These are phyloP conservation scores for Climacteris rufus DNA, from an alignment of 2,113 vertebrate species.

Conservation along the genomic window DNA sequence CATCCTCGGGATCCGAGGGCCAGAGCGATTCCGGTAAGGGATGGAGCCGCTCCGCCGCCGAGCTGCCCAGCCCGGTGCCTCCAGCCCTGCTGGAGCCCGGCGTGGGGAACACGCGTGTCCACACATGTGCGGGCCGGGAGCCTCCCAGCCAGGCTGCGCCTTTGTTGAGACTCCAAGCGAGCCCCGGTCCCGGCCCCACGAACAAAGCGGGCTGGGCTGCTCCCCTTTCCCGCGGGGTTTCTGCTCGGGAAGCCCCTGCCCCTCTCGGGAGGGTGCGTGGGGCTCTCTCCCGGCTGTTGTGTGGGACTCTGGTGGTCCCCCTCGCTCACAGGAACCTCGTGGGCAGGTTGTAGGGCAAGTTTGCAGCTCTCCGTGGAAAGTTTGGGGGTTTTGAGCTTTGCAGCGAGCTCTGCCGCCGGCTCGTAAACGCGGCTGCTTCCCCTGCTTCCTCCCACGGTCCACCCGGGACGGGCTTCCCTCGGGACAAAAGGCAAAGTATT, in stretches of 20 bases:
- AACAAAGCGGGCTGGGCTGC: constrained; percentile 16
- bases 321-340: neutral
- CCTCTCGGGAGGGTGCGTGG: neutral
- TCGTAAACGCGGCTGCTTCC: neutral
- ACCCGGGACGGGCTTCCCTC: neutral
- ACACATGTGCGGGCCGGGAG: neutral
- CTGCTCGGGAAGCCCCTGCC: neutral
- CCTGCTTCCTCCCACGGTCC: neutral
- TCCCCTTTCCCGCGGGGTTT: neutral
- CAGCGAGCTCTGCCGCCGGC: neutral
- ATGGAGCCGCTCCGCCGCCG: neutral
- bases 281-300: no score
- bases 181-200: constrained; percentile 10
- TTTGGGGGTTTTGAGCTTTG: neutral
- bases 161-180: neutral
- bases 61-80: neutral
- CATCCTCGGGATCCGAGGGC: constrained; percentile 92
- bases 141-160: neutral
- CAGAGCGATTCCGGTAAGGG: constrained; percentile 92
- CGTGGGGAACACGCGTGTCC: neutral
- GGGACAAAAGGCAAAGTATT: neutral
- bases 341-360: neutral
- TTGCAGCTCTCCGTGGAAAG: neutral
- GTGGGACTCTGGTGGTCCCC: neutral
- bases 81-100: neutral